Base-by-base conservation (phyloP, 37 sponge, comb jelly and placozoan genomes). In the Theonella swinhoei region DNA sequence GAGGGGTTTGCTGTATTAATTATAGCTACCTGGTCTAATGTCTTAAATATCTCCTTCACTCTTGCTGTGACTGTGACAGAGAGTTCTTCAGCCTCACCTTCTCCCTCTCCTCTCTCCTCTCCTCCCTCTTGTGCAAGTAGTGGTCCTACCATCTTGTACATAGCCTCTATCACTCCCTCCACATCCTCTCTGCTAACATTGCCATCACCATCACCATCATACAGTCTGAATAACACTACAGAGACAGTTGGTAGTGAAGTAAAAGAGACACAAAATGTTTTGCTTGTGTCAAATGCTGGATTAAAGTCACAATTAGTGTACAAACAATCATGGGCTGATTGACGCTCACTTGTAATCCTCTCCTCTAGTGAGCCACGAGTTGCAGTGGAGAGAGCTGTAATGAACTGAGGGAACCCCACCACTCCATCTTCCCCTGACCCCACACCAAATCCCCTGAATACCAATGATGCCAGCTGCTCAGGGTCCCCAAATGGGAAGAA, bases 401-500 rank as follows among this genome's bases (percentile, higher is more conserved):
- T 78, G 67, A 96, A 96, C 75, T 91, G 87, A 24, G 67, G 61
- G 59, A 96, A 96, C 30, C 72, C 87, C 19, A 96, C 81, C 33
- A 73, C 34, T 37, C 94, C 94, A 76, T 88, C 78, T 33, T 77
- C 37, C 30, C 89, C 70, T 14, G 11, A 7, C 14, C 54, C 54
- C 31, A 62, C 35, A 32, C 86, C 85, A 83, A 91, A 87, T 0
- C 62, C 62, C 4, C 70, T 87, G 61, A 89, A 95, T 0, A 95
- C 64, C 4, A 70, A 72, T 9, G 43, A 39, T 7, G 91, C 91
- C 74, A 94, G 87, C 29, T 77, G 31, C 14, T 80, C 39, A 7
- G 91, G 76, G 30, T 84, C 83, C 28, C 94, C 94, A 63, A 84
- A 88, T 30, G 94, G 94, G 72, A 94, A 94, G 80, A 87, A 90